Base-by-base conservation (phyloP, 2,888 invertebrate species). In the Drosophila phalerata region DNA sequence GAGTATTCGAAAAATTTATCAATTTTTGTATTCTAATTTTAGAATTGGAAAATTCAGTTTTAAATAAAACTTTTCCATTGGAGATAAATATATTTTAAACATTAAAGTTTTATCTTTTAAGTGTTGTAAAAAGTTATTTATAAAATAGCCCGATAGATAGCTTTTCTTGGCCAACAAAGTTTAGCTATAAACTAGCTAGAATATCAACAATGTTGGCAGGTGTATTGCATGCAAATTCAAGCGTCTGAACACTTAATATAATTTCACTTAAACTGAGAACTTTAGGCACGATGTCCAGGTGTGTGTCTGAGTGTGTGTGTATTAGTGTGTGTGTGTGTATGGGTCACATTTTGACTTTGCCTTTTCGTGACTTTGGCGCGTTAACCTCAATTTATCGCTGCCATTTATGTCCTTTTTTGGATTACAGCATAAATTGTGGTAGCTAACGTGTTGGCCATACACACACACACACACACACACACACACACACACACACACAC, bases 341-440 rank as follows among this genome's bases (percentile, higher is more conserved):
- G 61, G 56, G 55, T 61, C 55, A 63, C 69, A 73, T 77, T 87
- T 71, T 69, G 82, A 73, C 57, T 72, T 70, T 68, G 69, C 79
- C 78, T 69, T 77, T 88, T 80, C 83, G 85, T 85, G 85, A 85
- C 87, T 85, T 88, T 78, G 77, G 87, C 89, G 89, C 85, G 89
- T 85, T 85, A 85, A 85, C 85, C 85, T 88, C 85, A 85, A 88
- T 85, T 85, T 85, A 88, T 85, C 85, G 89, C 80, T 81, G 85
- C 89, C 87, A 88, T 88, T 85, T 88, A 81, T 88, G 89, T 81
- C 77, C 85, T 79, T 80, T 79, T 88, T 84, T 85, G 82, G 89
- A 88, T 87, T 85, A 86, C 85, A 81, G 84, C 82, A 85, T 84
- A 88, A 88, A 87, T 85, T 84, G 85, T 76, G 89, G 82, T 73